Base-by-base conservation (phyloP, 2,113 vertebrate species). In the Oceanodroma tethys region DNA sequence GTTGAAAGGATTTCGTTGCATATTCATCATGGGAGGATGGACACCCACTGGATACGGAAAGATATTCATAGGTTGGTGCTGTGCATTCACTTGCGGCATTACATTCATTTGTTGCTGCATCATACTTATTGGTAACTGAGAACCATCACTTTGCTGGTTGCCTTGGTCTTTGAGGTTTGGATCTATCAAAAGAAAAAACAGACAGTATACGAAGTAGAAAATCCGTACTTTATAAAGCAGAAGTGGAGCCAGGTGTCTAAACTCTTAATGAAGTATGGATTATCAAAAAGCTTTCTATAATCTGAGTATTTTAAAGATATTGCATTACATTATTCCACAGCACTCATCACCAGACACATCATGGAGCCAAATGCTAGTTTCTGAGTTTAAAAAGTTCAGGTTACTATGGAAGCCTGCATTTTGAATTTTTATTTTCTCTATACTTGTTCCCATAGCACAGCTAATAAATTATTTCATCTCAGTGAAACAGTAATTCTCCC, bases 41-140 rank as follows among this genome's bases (percentile, higher is more conserved):
- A 98, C 98, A 73, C 98, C 93, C 86, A 99, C 98, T 92, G 98
- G 97, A 58, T 98, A 99, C 0, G 98, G 98, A 40, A 98, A 99
- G 42, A 99, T 97, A 70, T 87, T 98, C 98, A 98, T 82, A 19
- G 98, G 96, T 55, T 98, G 98, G 89, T 97, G 98, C 55, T 98
- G 98, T 18, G 98, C 78, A 36, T 94, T 98, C 97, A 98, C 93
- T 60, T 96, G 98, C 19, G 98, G 98, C 84, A 99, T 95, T 88
- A 98, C 97, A 75, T 98, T 99, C 91, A 99, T 96, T 86, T 98
- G 99, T 58, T 98, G 98, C 19, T 98, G 98, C 96, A 99, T 98
- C 88, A 98, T 96, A 91, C 97, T 99, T 81, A 99, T 75, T 7
- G 99, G 98, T 48, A 98, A 98, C 59, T 99, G 99, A 94, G 98